Evolutionary conservation across 2,797 vertebrate genomes (phyloP).

Genomic region (Lacerta agilis): DNA sequence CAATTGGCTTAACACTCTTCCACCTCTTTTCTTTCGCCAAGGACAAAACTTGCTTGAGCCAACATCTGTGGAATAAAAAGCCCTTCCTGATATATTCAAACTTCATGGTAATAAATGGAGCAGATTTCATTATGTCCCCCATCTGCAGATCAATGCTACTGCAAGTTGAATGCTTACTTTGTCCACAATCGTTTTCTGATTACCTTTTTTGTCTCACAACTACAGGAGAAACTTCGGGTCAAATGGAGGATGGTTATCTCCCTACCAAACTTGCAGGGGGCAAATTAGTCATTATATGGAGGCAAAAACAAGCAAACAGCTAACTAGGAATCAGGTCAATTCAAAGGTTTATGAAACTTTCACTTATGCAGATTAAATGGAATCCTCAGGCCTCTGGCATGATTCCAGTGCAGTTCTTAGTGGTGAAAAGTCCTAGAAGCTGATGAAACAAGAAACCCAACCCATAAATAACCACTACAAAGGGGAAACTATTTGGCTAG

Average conservation of each 20-base stretch:
- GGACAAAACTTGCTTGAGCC: neutral
- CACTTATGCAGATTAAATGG: constrained; percentile 7
- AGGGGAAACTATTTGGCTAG: neutral
- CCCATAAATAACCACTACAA: constrained; percentile 14
- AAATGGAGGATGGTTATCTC: neutral
- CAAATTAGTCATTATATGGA: neutral
- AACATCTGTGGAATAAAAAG: neutral
- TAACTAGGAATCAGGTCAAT: neutral
- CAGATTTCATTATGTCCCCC: neutral
- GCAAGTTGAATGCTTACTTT: neutral
- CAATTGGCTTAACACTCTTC: neutral
- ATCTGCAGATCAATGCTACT: neutral
- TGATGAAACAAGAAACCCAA: neutral
- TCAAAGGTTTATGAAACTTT: neutral
- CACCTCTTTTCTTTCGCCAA: neutral
- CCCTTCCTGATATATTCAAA: neutral
- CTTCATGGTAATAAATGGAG: neutral
- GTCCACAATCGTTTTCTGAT: neutral
- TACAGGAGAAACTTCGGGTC: neutral
- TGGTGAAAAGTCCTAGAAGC: constrained; percentile 19
- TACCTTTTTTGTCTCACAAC: neutral
- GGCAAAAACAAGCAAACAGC: neutral
- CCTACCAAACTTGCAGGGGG: neutral
- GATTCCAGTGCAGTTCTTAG: neutral
- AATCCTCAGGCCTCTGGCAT: neutral